phyloP scores from a whole-genome alignment of 2,888 invertebrate genomes.

The Mesoligia furuncula region DNA sequence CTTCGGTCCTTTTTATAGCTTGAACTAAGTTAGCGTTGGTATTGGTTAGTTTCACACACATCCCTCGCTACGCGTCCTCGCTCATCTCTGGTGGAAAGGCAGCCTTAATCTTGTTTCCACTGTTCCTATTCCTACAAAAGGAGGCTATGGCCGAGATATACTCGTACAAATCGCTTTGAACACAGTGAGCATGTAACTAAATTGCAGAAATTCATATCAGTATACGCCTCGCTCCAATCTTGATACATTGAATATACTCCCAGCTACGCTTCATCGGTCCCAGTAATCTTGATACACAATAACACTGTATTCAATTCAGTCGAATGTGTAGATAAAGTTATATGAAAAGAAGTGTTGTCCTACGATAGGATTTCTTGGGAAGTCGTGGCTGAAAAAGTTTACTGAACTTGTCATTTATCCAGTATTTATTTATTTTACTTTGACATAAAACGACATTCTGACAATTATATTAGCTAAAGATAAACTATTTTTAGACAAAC shows the following conservation, averaged over 20 bases:
- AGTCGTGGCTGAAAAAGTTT: neutral
- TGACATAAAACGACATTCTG: neutral
- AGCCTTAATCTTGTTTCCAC: neutral
- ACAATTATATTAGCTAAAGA: neutral
- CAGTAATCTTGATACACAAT: slow-evolving; percentile 58
- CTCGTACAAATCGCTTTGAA: slow-evolving; percentile 15
- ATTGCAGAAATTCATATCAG: slow-evolving; percentile 51
- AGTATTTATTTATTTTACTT: neutral
- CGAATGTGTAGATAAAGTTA: slow-evolving; percentile 28
- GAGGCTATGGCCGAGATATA: neutral
- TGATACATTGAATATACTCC: slow-evolving; percentile 57
- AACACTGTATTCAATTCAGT: slow-evolving; percentile 52
- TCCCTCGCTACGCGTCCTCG: too few relatives aligned
- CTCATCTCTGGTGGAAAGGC: too few relatives aligned
- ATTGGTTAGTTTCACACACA: too few relatives aligned
- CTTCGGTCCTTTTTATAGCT: too few relatives aligned
- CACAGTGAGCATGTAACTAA: slow-evolving; percentile 30
- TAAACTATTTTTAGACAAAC: neutral
- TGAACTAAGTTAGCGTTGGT: too few relatives aligned
- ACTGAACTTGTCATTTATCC: neutral
- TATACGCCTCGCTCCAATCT: slow-evolving; percentile 54
- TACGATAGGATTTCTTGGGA: neutral
- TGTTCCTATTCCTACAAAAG: neutral
- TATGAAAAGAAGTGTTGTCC: slow-evolving; percentile 3
- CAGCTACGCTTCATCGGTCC: slow-evolving; percentile 51